Percentiles rank a stretch among this genome's conserved stretches.
phyloP scores from a whole-genome alignment of 2,113 vertebrate species.

The Orycteropus afer region DNA sequence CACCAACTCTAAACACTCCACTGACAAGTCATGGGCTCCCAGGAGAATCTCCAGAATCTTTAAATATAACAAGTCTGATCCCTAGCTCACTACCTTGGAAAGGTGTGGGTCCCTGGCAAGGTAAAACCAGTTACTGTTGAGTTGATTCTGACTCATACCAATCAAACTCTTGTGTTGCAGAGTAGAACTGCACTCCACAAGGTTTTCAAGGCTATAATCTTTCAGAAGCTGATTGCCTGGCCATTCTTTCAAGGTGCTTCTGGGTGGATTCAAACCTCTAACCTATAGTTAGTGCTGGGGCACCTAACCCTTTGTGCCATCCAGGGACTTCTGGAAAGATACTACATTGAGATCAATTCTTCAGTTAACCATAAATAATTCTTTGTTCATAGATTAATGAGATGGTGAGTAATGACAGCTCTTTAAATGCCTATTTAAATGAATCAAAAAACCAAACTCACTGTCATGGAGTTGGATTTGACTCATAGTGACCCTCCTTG shows the following conservation, averaged over 20 bases:
- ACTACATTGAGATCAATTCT: background rate
- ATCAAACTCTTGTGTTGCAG: background rate
- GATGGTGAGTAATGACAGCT: background rate
- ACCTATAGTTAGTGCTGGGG: background rate
- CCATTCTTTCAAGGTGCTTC: too few species aligned
- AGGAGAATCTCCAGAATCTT: background rate
- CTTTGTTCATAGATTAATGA: slow-evolving; percentile 8
- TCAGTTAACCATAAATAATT: background rate
- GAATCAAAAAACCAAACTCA: too few species aligned
- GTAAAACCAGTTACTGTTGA: background rate
- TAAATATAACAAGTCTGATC: background rate
- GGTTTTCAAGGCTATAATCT: too few species aligned
- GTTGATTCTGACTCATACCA: background rate
- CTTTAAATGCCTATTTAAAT: background rate
- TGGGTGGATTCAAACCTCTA: background rate
- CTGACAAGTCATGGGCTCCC: background rate
- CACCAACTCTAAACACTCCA: background rate
- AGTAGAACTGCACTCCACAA: background rate
- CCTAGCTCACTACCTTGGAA: background rate
- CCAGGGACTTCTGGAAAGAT: background rate
- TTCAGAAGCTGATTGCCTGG: too few species aligned
- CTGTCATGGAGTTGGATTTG: too few species aligned
- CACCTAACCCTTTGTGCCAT: background rate
- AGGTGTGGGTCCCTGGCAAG: background rate
- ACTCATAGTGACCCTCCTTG: too few species aligned